Evolutionary conservation across 2,113 vertebrate genomes (phyloP).

Genomic region (Megaleporinus macrocephalus): DNA sequence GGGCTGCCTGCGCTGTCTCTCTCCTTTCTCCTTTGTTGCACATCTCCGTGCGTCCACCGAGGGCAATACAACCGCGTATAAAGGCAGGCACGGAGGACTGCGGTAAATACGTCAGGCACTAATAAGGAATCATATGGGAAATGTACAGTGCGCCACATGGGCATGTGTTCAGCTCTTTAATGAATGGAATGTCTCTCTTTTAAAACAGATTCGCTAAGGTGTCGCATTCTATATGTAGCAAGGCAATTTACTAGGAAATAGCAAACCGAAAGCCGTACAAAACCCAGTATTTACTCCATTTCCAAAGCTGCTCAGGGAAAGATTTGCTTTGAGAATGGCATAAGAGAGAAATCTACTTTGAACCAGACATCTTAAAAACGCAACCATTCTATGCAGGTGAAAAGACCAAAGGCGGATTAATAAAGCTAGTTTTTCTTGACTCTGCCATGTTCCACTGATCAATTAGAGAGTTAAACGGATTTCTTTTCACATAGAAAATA

Average conservation of each 20-base stretch:
- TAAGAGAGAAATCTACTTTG: background rate
- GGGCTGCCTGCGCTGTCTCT: slow-evolving; percentile 38
- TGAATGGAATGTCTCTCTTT: background rate
- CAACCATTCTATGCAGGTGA: background rate
- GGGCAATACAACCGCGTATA: slow-evolving; percentile 27
- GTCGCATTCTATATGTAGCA: background rate
- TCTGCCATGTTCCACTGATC: slow-evolving; percentile 1
- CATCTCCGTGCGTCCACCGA: slow-evolving; percentile 27
- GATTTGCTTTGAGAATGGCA: background rate
- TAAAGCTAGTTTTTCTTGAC: slow-evolving; percentile 23
- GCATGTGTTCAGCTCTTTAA: background rate
- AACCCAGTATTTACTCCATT: background rate
- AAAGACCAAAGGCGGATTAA: slow-evolving; percentile 16
- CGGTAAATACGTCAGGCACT: slow-evolving; percentile 20
- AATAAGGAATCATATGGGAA: slow-evolving; percentile 10
- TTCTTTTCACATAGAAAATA: background rate
- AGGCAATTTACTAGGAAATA: slow-evolving; percentile 12
- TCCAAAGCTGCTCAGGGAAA: background rate
- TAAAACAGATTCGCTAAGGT: background rate
- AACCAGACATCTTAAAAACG: background rate
- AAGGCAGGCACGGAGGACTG: slow-evolving; percentile 13
- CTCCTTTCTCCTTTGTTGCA: slow-evolving; percentile 55
- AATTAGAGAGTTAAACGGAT: slow-evolving; percentile 7
- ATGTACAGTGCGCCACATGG: slow-evolving; percentile 5
- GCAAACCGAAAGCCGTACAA: background rate